Evolutionary conservation across 2,113 vertebrate genomes (phyloP), one percentile per base, ranked within the genome.

Genomic region (Microcebus jonahi): DNA sequence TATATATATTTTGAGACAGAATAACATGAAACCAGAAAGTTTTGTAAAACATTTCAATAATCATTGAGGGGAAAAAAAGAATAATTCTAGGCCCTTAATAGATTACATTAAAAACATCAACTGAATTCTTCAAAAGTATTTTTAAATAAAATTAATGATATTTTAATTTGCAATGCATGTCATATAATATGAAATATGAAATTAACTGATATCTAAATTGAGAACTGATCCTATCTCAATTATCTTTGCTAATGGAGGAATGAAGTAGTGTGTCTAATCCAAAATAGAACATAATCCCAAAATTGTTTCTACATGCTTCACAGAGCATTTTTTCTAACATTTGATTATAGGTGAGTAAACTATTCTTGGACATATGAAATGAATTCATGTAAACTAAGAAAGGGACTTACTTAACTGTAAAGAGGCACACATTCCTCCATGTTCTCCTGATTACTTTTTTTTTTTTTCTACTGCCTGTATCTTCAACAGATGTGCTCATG

Each of bases 141-240:
- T 83, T 86, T 68, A 76, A 92, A 61, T 61, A 50, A 70, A 84
- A 86, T 81, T 70, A 76, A 96, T 70, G 59, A 59, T 67, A 85
- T 20, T 90, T 39, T 92, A 81, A 31, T 53, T 79, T 65, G 4
- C 63, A 83, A 84, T 45, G 10, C 21, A 67, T 45, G 29, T 2
- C 29, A 92, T 70, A 48, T 48, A 59, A 84, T 42, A 39, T 45
- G 9, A 53, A 82, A 70, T 50, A 82, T 71, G 25, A 97, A 93
- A 88, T 13, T 53, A 61, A 18, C n/a, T 88, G 12, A 57, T 57
- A 77, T n/a, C 23, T 21, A 84, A 91, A 82, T 63, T 76, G 29
- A 70, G 2, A 93, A 63, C 15, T n/a, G 13, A 88, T 83, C 90
- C 18, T 45, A 48, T 55, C 63, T 65, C 17, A 92, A 67, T 80